Base-by-base conservation (phyloP, 2,113 vertebrate species). In the Daboia siamensis region DNA sequence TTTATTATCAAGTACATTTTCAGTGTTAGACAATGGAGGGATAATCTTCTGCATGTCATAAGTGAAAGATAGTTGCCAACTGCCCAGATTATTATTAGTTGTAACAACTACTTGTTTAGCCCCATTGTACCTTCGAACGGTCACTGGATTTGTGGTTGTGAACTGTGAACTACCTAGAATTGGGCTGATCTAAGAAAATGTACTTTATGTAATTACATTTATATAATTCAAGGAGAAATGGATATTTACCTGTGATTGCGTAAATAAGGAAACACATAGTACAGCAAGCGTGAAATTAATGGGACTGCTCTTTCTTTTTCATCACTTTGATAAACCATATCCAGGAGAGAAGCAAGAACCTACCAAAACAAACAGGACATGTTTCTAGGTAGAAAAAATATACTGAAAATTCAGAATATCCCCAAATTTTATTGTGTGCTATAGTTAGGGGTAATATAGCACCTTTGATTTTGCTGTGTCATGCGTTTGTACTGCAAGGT, bases 261-360 rank as follows among this genome's bases (percentile, higher is more conserved):
- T 85, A 99, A 96, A 94, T 99, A 99, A 0, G 99, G 99, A 86
- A 99, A 99, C 0, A 99, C 99, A 0, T 98, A 99, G 48, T 99
- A 99, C n/a, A 99, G 98, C 95, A 99, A 94, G 33, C 99, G 98
- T 23, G 99, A 99, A 95, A 99, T 98, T 90, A 99, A 96, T 0
- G 99, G 99, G 90, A 99, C 97, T 0, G 99, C 99, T 93, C 98
- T 99, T 94, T 99, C 99, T 94, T 99, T 99, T 97, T 99, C 99
- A 0, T 99, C 99, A 0, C 99, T 99, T 84, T 99, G 98, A 93
- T 99, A 99, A 3, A 99, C 98, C 99, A 99, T 98, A 96, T 99
- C 99, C 96, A 99, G 97, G 88, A 99, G 98, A 2, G 98, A 98
- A 20, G 99, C 99, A 96, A 99, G 96, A 15, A 99, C 97, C 99